Percentiles rank a stretch among this genome's conserved stretches.
Evolutionary conservation across 1,140 invertebrate genomes (phyloP).

Genomic region (Helicoverpa zea): DNA sequence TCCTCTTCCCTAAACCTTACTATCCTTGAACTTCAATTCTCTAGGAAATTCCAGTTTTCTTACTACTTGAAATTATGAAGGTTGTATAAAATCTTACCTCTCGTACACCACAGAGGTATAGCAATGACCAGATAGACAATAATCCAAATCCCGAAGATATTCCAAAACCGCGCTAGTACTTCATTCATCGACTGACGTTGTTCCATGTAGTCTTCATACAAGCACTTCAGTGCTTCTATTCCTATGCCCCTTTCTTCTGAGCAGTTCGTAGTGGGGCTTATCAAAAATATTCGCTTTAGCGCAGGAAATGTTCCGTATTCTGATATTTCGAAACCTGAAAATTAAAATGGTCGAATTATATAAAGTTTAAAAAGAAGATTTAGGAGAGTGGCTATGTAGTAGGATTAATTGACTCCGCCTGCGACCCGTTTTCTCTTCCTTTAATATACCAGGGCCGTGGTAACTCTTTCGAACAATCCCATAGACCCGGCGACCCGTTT

Average conservation of each 20-base stretch:
- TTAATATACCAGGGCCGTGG: no score
- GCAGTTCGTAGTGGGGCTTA: constrained; percentile 26
- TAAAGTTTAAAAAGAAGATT: no score
- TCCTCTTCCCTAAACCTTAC: no score
- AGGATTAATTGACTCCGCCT: no score
- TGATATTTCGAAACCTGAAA: neutral
- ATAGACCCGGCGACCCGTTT: no score
- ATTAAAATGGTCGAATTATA: no score
- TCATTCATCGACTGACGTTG: constrained; percentile 18
- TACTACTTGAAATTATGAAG: neutral
- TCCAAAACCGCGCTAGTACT: constrained; percentile 44
- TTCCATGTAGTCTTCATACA: constrained; percentile 44
- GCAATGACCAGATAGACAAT: constrained; percentile 64
- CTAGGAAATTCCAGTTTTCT: no score
- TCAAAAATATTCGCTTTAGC: constrained; percentile 26
- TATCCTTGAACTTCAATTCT: no score
- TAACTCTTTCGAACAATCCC: no score
- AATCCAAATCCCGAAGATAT: constrained; percentile 62
- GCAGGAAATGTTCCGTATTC: constrained; percentile 6
- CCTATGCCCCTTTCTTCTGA: constrained; percentile 42
- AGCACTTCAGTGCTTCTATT: constrained; percentile 44
- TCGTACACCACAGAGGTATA: constrained; percentile 70
- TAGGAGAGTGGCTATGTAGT: no score
- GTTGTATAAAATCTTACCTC: constrained; percentile 55
- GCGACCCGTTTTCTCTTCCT: no score